Conservation (phyloP, 2,888 invertebrate genomes). For the Diploptera punctata region DNA sequence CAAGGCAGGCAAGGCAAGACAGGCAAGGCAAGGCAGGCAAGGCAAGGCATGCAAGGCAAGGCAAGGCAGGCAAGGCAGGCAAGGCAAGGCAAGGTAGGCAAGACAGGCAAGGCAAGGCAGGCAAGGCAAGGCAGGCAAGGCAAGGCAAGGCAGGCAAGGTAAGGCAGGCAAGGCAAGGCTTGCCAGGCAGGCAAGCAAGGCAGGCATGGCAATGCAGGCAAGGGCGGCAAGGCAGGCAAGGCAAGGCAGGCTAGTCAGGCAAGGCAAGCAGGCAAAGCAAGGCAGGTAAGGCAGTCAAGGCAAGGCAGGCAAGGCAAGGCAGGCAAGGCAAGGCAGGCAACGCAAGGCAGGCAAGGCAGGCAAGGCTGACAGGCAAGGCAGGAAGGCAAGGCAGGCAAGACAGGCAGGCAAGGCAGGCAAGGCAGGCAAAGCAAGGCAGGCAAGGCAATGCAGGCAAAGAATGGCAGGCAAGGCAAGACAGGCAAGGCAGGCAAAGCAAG, state of each 20-base stretch:
- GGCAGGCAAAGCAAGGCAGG: too few relatives aligned
- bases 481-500: too few relatives aligned
- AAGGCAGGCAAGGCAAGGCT: not conserved
- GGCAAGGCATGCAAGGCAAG: too few relatives aligned
- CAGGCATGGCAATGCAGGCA: not conserved
- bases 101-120: not conserved
- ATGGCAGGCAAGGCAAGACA: too few relatives aligned
- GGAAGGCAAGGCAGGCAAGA: not conserved
- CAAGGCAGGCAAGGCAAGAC: conserved; percentile 26
- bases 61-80: not conserved
- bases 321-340: not conserved
- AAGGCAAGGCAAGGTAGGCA: not conserved
- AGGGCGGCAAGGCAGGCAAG: not conserved
- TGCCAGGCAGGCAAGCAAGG: not conserved
- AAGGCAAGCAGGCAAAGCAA: not conserved
- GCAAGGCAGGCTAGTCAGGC: not conserved
- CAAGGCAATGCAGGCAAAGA: too few relatives aligned
- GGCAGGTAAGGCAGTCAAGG: not conserved
- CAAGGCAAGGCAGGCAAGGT: not conserved
- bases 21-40: too few relatives aligned
- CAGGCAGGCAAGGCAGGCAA: not conserved
- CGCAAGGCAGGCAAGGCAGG: not conserved
- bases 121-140: not conserved
- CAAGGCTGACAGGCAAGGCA: not conserved
- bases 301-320: not conserved